A percentile compares a stretch with the other conserved stretches of the same genome.
These are phyloP conservation scores for Ochropacha duplaris DNA, from an alignment of 2,888 invertebrate genomes.

Conservation along the genomic window DNA sequence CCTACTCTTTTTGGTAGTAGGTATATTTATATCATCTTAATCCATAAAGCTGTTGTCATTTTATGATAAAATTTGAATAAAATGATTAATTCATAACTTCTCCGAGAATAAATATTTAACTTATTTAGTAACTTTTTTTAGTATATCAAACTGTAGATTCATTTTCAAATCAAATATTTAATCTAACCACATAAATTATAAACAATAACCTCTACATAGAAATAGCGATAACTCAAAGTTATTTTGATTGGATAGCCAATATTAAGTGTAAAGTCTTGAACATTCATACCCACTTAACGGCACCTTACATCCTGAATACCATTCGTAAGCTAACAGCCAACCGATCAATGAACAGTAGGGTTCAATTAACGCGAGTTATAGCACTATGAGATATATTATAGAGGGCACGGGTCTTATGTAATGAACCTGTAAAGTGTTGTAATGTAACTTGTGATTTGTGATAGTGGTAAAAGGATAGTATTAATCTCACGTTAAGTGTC, in stretches of 20 bases:
- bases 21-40: too few species aligned
- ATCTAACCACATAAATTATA: background rate
- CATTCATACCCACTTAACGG: constrained; percentile 1
- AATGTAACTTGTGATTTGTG: background rate
- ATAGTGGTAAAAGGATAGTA: background rate
- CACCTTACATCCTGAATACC: background rate
- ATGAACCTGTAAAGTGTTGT: background rate
- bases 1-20: too few species aligned
- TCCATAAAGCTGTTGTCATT: too few species aligned
- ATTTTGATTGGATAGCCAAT: background rate
- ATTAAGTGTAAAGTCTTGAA: background rate
- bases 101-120: too few species aligned
- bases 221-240: background rate
- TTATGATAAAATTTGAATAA: too few species aligned
- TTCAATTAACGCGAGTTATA: background rate
- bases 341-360: background rate
- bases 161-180: background rate
- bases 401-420: background rate
- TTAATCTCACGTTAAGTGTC: too few species aligned
- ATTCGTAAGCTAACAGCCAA: background rate
- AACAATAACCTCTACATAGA: background rate
- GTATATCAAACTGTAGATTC: background rate
- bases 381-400: background rate
- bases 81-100: too few species aligned
- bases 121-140: too few species aligned